These are phyloP conservation scores for Epinotia nisella DNA, from an alignment of 2,888 invertebrate species.

Conservation along the genomic window DNA sequence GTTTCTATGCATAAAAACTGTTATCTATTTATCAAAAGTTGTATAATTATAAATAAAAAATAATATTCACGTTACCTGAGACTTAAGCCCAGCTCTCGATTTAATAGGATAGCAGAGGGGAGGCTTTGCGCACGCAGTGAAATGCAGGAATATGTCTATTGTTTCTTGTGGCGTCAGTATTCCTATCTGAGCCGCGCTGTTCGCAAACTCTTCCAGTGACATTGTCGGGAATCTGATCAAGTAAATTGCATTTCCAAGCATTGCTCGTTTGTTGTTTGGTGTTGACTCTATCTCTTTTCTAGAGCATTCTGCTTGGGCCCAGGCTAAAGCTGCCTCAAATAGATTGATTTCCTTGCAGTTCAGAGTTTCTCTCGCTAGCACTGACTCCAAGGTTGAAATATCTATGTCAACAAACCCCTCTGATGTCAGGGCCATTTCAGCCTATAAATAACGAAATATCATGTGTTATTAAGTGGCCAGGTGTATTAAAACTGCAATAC, in stretches of 20 bases:
- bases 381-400: conserved; percentile 95
- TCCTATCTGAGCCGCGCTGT: conserved; percentile 96
- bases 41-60: not conserved
- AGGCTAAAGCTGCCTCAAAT: conserved; percentile 95
- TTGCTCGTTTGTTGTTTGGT: conserved; percentile 90
- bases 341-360: conserved; percentile 97
- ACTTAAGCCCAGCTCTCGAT: conserved; percentile 93
- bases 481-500: conserved; percentile 84
- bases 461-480: conserved; percentile 57
- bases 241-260: conserved; percentile 91
- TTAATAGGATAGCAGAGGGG: conserved; percentile 92
- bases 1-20: too few species aligned
- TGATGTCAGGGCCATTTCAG: conserved; percentile 97
- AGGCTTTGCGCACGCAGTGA: conserved; percentile 95
- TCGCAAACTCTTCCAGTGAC: conserved; percentile 95
- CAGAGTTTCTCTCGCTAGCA: conserved; percentile 95
- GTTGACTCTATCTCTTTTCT: conserved; percentile 93
- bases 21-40: too few species aligned
- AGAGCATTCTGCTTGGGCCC: conserved; percentile 96
- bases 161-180: conserved; percentile 96
- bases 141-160: conserved; percentile 97
- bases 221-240: conserved; percentile 97
- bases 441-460: conserved; percentile 85
- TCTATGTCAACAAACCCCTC: conserved; percentile 99
- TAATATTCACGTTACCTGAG: conserved; percentile 86